Base-by-base conservation (phyloP, 2,888 invertebrate genomes). In the Malthinus seriepunctatus region DNA sequence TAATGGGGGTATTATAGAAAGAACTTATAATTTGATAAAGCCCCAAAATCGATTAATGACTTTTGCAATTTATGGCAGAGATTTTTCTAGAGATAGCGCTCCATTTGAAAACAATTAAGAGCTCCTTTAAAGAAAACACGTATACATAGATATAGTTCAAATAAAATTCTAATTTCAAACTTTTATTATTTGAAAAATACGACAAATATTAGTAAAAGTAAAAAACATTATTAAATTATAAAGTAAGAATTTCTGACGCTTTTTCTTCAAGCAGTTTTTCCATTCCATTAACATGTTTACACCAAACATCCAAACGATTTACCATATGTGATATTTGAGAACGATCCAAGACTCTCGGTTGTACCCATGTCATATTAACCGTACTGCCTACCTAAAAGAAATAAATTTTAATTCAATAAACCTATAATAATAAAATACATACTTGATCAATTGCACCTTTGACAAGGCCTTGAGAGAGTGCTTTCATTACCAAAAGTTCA, bases 401-500 rank as follows among this genome's bases (percentile, higher is more conserved):
- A 14, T 37, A 14, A 49, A 37, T 49, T 31, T 42, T 14, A 33
- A 15, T 7, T 6, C 5, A 14, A 32, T 4, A 31, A 34, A 48
- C 11, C 12, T 34, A 37, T 45, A 44, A 3, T n/a, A 15, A 23
- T 31, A 51, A 39, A 48, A 48, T 15, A 50, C 60, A 50, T 64
- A 97, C 95, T 82, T 97, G 95, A 81, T 98, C 97, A 66, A 98
- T 97, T 59, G 91, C 91, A 1, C 97, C 99, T 56, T 90, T 88
- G 3, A 99, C 93, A 10, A 99, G 84, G 14, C 93, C 95, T 75
- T 97, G 90, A 0, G 97, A 94, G 23, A 99, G 78, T 0, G 98
- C 98, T 79, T 96, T 97, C 98, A 99, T 99, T 1, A 99, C 94
- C 42, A 99, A 81, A 62, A 96, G 83, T 76, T 99, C 99, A 12